Conservation (phyloP, 2,113 vertebrate species). For the Gnathonemus echidnorhynchus region DNA sequence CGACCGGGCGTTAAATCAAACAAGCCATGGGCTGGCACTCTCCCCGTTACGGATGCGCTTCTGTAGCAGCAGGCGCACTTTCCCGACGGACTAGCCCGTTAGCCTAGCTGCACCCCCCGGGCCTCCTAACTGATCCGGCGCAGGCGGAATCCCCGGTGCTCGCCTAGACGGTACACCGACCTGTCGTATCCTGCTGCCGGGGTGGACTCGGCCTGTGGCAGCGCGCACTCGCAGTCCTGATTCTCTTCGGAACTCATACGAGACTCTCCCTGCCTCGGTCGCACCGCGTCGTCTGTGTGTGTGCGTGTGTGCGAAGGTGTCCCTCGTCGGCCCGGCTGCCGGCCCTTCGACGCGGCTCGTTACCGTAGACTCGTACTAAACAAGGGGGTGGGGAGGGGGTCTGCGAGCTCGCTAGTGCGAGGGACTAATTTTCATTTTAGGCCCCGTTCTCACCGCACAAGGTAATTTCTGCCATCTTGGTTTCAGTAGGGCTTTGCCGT, state of each 20-base stretch:
- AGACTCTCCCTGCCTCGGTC: constrained; percentile 51
- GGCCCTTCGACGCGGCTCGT: background rate
- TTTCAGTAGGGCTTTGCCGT: constrained; percentile 41
- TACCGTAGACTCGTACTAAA: background rate
- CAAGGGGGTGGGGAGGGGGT: background rate
- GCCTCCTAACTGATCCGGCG: background rate
- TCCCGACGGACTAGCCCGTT: background rate
- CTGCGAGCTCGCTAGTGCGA: constrained; percentile 27
- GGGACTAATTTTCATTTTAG: constrained; percentile 47
- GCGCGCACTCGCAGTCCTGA: constrained; percentile 68
- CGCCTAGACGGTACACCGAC: constrained; percentile 39
- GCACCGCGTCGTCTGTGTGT: constrained; percentile 40
- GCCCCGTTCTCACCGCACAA: constrained; percentile 51
- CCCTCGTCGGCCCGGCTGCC: constrained; percentile 23
- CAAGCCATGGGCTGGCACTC: background rate
- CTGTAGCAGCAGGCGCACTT: background rate
- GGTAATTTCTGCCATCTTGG: constrained; percentile 64
- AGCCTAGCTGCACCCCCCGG: constrained; percentile 3
- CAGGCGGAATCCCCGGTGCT: constrained; percentile 8
- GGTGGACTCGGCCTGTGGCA: constrained; percentile 62
- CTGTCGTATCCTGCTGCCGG: constrained; percentile 50
- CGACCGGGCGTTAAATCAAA: background rate
- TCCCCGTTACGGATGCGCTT: background rate
- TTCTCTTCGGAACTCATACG: constrained; percentile 70
- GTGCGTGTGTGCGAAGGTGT: constrained; percentile 22